phyloP scores from a whole-genome alignment of 2,888 invertebrate species.

The Gymnocheta viridis region DNA sequence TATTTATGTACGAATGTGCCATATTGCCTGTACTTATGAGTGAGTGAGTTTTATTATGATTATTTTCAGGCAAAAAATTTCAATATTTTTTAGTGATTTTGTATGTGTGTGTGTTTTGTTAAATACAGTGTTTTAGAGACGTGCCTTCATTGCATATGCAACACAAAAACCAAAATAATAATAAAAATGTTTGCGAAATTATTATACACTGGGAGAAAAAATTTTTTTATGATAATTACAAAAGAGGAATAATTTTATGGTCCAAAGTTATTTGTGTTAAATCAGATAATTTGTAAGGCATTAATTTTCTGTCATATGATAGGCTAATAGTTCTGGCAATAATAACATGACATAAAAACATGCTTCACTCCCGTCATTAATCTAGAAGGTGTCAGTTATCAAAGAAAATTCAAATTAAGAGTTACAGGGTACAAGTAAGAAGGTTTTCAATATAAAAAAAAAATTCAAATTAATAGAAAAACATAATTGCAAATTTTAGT shows the following conservation, averaged over 20 bases:
- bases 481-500: background rate
- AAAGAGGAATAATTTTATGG: too few relatives aligned
- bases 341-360: too few relatives aligned
- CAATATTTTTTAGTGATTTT: conserved; percentile 24
- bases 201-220: conserved; percentile 8
- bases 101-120: conserved; percentile 8
- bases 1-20: background rate
- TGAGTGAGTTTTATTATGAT: conserved; percentile 29
- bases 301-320: too few relatives aligned
- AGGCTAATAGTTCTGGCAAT: too few relatives aligned
- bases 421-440: too few relatives aligned
- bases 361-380: too few relatives aligned
- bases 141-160: conserved; percentile 63
- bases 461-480: too few relatives aligned
- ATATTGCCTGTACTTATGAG: background rate
- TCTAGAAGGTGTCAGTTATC: too few relatives aligned
- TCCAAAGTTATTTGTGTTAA: too few relatives aligned
- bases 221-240: background rate
- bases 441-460: too few relatives aligned
- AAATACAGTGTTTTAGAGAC: conserved; percentile 50
- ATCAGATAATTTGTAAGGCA: too few relatives aligned
- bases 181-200: background rate
- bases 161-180: conserved; percentile 6
- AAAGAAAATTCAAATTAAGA: too few relatives aligned
- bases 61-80: conserved; percentile 36